Evolutionary conservation across 2,888 invertebrate species (phyloP), one percentile per base, ranked within the genome.

Genomic region (Netelia inedita): DNA sequence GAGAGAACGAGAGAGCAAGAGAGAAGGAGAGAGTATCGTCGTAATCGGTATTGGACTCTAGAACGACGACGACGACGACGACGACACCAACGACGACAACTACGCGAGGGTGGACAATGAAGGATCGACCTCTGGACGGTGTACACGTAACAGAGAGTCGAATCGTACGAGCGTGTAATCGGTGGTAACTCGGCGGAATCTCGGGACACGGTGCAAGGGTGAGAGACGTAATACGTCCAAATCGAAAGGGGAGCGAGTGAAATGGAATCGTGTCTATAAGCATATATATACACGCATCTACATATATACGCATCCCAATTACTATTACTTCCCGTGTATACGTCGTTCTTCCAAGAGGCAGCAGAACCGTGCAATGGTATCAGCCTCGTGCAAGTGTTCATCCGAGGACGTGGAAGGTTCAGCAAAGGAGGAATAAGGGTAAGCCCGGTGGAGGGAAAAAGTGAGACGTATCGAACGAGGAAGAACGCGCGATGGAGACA

Each of bases 161-260:
- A 71, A 72, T 72, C 41, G 71, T 72, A 79, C 79, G 68, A 85
- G 79, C 79, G 59, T 82, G 79, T 82, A 85, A 85, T 85, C 85
- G 82, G 23, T 75, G 74, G 71, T 82, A 46, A 57, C 46, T 55
- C 43, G 53, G 3, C 41, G 50, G 50, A 68, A 46, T 50, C 65
- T 35, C 28, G 46, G n/a, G 57, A 57, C 57, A 23, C 28, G 55
- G 50, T 5, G 53, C 57, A 53, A 57, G 16, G 21, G 16, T 65
- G 69, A 57, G 69, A 50, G 43, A 66, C 46, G 28, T 79, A 73
- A 79, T 79, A 71, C 68, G 55, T 71, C 63, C 74, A 2, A 55
- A 82, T 68, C 73, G 63, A 72, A 50, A 75, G 65, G 50, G 79
- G 21, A 57, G 8, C 53, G 53, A 74, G 59, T 21, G 63, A 55